Conservation (phyloP, 2,888 invertebrate genomes). For the Lycocerus yunnanus region DNA sequence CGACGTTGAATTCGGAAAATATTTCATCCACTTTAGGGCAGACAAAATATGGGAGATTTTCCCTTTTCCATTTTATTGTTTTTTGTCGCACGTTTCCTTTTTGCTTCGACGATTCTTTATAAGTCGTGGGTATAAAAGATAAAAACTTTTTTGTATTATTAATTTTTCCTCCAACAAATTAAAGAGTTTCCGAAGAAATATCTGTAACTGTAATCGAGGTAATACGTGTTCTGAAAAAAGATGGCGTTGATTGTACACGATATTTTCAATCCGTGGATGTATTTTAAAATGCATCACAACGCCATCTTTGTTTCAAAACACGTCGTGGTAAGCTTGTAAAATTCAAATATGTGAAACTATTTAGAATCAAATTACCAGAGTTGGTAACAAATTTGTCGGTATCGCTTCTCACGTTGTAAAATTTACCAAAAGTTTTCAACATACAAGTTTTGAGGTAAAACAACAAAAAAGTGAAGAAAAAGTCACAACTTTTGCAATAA, state of each 20-base stretch:
- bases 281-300: not conserved
- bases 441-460: not conserved
- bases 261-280: too few species aligned
- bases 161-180: not conserved
- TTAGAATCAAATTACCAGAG: not conserved
- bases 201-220: not conserved
- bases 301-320: not conserved
- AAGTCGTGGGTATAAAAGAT: not conserved
- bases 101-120: not conserved
- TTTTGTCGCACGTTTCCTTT: not conserved
- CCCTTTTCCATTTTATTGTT: not conserved
- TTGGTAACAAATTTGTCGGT: not conserved
- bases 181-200: not conserved
- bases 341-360: not conserved
- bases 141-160: not conserved
- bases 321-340: not conserved
- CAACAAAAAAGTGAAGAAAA: not conserved
- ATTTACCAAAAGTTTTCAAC: not conserved
- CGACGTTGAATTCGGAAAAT: not conserved
- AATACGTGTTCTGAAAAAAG: not conserved
- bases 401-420: not conserved
- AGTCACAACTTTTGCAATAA: not conserved
- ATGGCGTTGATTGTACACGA: too few species aligned
- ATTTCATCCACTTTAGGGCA: not conserved
- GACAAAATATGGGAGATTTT: not conserved